These are phyloP conservation scores for Eonycteris spelaea DNA, from an alignment of 2,113 vertebrate species.

Conservation along the genomic window DNA sequence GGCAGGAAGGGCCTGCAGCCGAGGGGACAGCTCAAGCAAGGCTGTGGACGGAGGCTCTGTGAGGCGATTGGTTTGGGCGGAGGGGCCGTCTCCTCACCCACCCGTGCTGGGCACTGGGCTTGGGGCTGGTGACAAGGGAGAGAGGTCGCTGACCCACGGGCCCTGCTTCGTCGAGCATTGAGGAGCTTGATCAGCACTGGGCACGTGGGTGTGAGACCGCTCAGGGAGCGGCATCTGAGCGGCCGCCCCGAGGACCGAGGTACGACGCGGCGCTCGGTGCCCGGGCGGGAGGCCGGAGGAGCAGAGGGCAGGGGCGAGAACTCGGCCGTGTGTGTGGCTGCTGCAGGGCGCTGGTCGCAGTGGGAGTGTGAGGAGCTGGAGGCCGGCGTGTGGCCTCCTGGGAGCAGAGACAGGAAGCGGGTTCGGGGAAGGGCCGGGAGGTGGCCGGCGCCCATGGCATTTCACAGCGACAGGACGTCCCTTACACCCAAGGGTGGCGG, in stretches of 20 bases:
- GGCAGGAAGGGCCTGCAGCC: neutral
- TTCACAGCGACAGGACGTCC: neutral
- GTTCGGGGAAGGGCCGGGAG: neutral
- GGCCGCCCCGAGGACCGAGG: neutral
- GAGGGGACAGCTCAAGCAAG: fast-evolving
- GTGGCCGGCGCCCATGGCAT: fast-evolving
- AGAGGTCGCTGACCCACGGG: neutral
- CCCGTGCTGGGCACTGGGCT: too few relatives aligned
- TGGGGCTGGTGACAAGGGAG: neutral
- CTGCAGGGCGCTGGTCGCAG: neutral
- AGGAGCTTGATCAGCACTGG: neutral
- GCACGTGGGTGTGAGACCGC: neutral
- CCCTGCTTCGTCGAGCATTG: too few relatives aligned
- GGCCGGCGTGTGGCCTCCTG: too few relatives aligned
- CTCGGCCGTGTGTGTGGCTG: neutral
- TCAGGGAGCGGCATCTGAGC: neutral
- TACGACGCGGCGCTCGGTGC: neutral
- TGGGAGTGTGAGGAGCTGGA: neutral
- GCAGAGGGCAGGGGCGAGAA: too few relatives aligned
- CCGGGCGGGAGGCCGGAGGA: too few relatives aligned
- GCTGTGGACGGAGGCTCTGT: too few relatives aligned
- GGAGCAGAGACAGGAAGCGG: neutral
- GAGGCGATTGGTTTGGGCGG: neutral
- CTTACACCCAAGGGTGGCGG: neutral
- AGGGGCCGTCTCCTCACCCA: fast-evolving